Evolutionary conservation across 2,888 invertebrate genomes (phyloP), one percentile per base, ranked within the genome.

Genomic region (Chamaedrilus cognettii): DNA sequence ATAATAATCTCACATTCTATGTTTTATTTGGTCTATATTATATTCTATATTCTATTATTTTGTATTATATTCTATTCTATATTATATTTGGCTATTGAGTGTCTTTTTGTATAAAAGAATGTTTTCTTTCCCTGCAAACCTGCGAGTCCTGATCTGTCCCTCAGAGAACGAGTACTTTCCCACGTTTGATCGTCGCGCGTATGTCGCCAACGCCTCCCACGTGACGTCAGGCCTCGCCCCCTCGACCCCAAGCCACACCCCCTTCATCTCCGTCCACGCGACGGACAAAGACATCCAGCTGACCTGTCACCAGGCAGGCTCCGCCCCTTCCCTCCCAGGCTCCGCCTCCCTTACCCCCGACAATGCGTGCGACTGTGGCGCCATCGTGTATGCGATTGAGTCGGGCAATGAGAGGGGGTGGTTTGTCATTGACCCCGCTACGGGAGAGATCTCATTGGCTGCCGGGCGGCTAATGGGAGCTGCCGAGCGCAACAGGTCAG

Each of bases 281-380:
- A 51, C 34, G 32, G 59, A 59, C 2, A 19, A 30, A 2, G 52
- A 57, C 31, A 49, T 49, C 30, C 49, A 42, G 28, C 34, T 65
- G 32, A 19, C 4, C 65, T 0, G 33, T 51, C 19, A 57, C 56
- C 19, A 30, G 30, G n/a, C n/a, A n/a, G 26, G 65, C 50, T 33
- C 33, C 34, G n/a, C 23, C 11, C 42, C 32, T 23, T 7, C 42
- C 64, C 26, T 56, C 52, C 35, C 19, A 19, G 2, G 32, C 60
- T 7, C 11, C 50, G n/a, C 1, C 62, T 31, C n/a, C 19, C 19
- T 23, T 55, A 26, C n/a, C n/a, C n/a, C n/a, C n/a, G n/a, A n/a
- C n/a, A n/a, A n/a, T n/a, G n/a, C n/a, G n/a, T 64, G 64, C 26
- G 64, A 64, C 58, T 67, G 67, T 26, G 62, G 35, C 2, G 50